Evolutionary conservation across 2,113 vertebrate species (phyloP).

Genomic region (Sialia sialis): DNA sequence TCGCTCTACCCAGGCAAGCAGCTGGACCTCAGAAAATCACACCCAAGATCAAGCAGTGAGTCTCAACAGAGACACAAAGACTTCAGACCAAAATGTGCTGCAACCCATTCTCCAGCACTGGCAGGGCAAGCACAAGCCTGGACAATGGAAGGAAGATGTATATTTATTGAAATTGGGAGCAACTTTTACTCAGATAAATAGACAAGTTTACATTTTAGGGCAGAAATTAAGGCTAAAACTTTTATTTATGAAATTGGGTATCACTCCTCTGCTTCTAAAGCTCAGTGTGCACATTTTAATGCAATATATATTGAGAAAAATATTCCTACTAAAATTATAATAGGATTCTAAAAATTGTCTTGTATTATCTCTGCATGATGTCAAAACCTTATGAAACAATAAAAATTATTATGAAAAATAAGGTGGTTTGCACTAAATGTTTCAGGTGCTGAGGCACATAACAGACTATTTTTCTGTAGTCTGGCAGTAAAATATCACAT

Average conservation of each 20-base stretch:
- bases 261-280: background rate
- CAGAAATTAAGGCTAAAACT: background rate
- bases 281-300: background rate
- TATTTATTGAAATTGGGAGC: background rate
- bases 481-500: slow-evolving; percentile 20
- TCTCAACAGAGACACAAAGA: background rate
- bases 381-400: background rate
- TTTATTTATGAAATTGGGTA: background rate
- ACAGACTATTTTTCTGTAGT: background rate
- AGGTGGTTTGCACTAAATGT: background rate
- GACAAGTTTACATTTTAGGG: background rate
- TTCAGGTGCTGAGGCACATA: background rate
- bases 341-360: background rate
- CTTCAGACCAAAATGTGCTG: background rate
- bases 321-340: background rate
- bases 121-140: background rate
- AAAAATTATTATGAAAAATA: background rate
- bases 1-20: background rate
- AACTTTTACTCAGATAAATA: background rate
- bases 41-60: background rate
- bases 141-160: background rate
- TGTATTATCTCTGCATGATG: background rate
- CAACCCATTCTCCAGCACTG: background rate
- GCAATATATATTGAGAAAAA: background rate
- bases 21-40: background rate